A percentile compares a stretch with the other conserved stretches of the same genome.
Conservation (phyloP, 2,888 invertebrate genomes). For the Rhorus exstirpatorius region DNA sequence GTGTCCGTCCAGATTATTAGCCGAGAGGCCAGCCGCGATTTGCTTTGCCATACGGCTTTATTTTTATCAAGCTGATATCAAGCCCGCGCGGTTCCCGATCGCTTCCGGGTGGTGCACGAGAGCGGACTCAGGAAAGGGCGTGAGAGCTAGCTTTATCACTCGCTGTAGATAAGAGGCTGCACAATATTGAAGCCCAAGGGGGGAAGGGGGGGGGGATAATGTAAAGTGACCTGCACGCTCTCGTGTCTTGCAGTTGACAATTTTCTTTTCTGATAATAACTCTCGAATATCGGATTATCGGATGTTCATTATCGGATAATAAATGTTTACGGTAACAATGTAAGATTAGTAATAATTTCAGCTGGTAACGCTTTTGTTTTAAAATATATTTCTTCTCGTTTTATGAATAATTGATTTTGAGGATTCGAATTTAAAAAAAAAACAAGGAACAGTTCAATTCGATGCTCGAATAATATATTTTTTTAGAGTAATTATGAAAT, state of each 20-base stretch:
- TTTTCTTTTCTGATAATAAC: not conserved
- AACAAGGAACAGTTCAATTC: not conserved
- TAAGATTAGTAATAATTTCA: too few relatives aligned
- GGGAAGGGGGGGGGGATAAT: not conserved
- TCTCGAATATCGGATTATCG: not conserved
- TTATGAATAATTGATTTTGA: not conserved
- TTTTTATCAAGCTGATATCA: slow-evolving; percentile 45
- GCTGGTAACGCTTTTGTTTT: too few relatives aligned
- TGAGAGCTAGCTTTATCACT: slow-evolving; percentile 49
- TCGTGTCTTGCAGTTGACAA: not conserved
- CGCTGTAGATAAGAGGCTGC: slow-evolving; percentile 50
- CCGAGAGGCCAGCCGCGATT: slow-evolving; percentile 41
- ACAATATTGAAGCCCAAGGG: slow-evolving; percentile 14
- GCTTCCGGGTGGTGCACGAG: slow-evolving; percentile 46
- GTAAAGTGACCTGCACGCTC: not conserved
- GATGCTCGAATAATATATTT: not conserved
- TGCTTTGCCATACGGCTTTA: slow-evolving; percentile 48
- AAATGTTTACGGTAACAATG: too few relatives aligned
- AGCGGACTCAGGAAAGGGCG: slow-evolving; percentile 51
- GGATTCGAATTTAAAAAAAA: not conserved
- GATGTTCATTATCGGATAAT: not conserved
- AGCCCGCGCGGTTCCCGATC: slow-evolving; percentile 18
- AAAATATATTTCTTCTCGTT: not conserved
- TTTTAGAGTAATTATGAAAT: not conserved
- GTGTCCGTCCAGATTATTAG: slow-evolving; percentile 49